These are phyloP conservation scores for Punctoribates punctum DNA, from an alignment of 2,888 invertebrate species.

Conservation along the genomic window DNA sequence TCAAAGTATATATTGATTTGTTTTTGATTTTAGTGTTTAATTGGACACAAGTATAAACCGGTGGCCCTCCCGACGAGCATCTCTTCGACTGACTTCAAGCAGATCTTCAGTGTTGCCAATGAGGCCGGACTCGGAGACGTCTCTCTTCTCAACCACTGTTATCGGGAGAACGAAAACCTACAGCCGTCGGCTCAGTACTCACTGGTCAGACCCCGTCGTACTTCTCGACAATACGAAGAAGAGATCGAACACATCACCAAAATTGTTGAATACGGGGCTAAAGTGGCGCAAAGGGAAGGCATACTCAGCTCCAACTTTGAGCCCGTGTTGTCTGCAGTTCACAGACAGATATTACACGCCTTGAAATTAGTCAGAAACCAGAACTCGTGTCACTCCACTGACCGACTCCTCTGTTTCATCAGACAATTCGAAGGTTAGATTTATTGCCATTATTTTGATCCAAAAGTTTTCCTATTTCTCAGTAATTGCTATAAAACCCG, in stretches of 20 bases:
- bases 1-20: conserved; percentile 6
- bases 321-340: conserved; percentile 46
- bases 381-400: background rate
- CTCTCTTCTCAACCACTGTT: conserved; percentile 53
- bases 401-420: conserved; percentile 47
- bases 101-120: conserved; percentile 51
- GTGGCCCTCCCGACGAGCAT: conserved; percentile 53
- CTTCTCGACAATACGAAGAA: conserved; percentile 41
- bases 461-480: background rate
- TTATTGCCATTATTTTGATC: background rate
- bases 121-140: conserved; percentile 53
- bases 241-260: conserved; percentile 47
- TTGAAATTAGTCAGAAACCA: conserved; percentile 44
- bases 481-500: background rate
- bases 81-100: conserved; percentile 54
- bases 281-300: conserved; percentile 46
- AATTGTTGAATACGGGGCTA: conserved; percentile 48
- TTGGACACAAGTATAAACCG: conserved; percentile 56
- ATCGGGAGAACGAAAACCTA: conserved; percentile 53
- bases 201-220: conserved; percentile 29
- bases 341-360: conserved; percentile 48
- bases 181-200: conserved; percentile 49
- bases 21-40: conserved; percentile 52
- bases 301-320: conserved; percentile 43
- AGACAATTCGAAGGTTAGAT: conserved; percentile 46